Evolutionary conservation across 1,140 invertebrate species (phyloP), one percentile per base, ranked within the genome.

Genomic region (Steinernema feltiae): DNA sequence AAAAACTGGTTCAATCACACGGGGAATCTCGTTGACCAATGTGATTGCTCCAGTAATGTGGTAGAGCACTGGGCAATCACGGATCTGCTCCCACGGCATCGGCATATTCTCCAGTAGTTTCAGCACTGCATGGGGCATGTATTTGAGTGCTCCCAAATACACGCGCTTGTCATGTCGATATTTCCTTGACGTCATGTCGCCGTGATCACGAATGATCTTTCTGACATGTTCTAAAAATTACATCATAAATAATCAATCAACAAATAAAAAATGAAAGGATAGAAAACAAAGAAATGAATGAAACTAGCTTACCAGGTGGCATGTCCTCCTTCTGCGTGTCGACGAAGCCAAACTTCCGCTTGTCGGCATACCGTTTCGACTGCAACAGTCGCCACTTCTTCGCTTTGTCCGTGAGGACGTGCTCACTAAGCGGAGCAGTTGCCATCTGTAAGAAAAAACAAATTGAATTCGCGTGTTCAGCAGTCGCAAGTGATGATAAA

Each of bases 71-170:
- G 94, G 93, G 0, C 98, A 94, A 89, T 99, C 97, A 81, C 97
- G 88, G 78, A 99, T 99, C 88, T 99, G 97, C 88, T 99, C 97
- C 97, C 97, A 99, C 0, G 97, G 97, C 97, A 99, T 99, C 0
- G 97, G 97, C 97, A 99, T 99, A 86, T 99, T 99, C 88, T 99
- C 97, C 75, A 99, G 87, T 0, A 99, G 89, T 86, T 99, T 99
- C 89, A 99, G 92, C 0, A 99, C 95, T 29, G 97, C 97, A 90
- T 99, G 97, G 0, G 97, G 97, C 95, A 99, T 99, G 86, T 99
- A 99, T 87, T 99, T 99, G 30, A 99, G 88, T 1, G 97, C 95
- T 12, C 92, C 97, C 15, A 99, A 89, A 88, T 99, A 99, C 30
- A 99, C 97, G 83, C 97, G 90, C 88, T 99, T 99, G 87, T 99